A percentile compares a stretch with the other conserved stretches of the same genome.
phyloP scores from a whole-genome alignment of 2,888 invertebrate genomes.

The Hyposoter didymator region DNA sequence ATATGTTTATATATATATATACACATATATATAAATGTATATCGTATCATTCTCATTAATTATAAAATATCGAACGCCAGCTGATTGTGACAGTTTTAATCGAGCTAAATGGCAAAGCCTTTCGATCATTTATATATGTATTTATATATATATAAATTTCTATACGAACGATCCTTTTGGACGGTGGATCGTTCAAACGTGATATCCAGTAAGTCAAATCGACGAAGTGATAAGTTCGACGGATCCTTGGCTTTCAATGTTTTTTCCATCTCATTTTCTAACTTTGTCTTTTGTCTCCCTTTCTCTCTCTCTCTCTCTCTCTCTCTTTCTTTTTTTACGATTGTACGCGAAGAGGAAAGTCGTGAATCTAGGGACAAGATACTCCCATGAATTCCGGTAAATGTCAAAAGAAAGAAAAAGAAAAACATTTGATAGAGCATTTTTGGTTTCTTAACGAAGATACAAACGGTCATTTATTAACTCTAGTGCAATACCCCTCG shows the following conservation, averaged over 20 bases:
- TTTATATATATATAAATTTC: conserved; percentile 25
- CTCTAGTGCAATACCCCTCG: conserved; percentile 63
- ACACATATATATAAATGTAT: conserved; percentile 64
- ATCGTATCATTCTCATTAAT: conserved; percentile 74
- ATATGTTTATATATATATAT: conserved; percentile 41
- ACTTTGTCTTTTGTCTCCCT: conserved; percentile 3
- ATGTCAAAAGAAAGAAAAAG: conserved; percentile 24
- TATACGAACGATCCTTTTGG: conserved; percentile 43
- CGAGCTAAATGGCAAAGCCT: conserved; percentile 52
- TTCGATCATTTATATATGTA: conserved; percentile 40
- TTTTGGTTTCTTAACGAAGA: conserved; percentile 17
- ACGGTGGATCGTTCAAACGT: conserved; percentile 51
- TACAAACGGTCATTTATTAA: conserved; percentile 50
- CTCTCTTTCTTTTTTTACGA: conserved; percentile 17
- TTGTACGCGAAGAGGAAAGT: conserved; percentile 4
- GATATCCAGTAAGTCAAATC: conserved; percentile 57
- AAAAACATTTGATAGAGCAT: conserved; percentile 21
- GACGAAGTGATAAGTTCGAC: conserved; percentile 59
- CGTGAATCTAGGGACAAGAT: conserved; percentile 15
- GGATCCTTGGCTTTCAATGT: conserved; percentile 55
- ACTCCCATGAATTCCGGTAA: conserved; percentile 13
- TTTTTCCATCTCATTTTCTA: conserved; percentile 16
- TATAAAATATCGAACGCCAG: conserved; percentile 70
- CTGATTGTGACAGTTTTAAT: conserved; percentile 76
- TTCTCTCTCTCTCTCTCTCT: conserved; percentile 13